Evolutionary conservation across 2,797 vertebrate species (phyloP).

Genomic region (Bradypodion ventrale): DNA sequence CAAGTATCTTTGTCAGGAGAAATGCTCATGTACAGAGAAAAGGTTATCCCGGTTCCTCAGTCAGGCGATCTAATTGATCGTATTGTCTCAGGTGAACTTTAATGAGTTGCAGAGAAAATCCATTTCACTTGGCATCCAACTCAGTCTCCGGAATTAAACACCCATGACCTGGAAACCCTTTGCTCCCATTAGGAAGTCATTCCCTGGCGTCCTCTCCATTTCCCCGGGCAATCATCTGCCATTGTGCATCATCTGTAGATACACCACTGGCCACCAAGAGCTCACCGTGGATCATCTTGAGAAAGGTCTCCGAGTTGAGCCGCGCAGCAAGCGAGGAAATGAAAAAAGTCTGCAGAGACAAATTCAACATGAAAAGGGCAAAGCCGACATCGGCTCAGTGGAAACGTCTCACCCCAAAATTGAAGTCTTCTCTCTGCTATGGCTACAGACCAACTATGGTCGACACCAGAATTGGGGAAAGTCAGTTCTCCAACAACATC

Average conservation of each 20-base stretch:
- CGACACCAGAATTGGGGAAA: too few species aligned
- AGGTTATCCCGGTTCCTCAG: not conserved
- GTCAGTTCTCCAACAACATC: too few species aligned
- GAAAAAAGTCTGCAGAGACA: conserved; percentile 35
- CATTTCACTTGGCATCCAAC: not conserved
- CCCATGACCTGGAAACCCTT: not conserved
- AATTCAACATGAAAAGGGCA: conserved; percentile 47
- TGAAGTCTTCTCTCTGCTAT: not conserved
- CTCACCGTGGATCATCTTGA: not conserved
- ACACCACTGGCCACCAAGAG: not conserved
- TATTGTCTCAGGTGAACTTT: conserved; percentile 23
- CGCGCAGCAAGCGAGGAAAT: conserved; percentile 36
- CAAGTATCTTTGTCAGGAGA: not conserved
- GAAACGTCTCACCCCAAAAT: not conserved
- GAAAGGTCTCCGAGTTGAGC: conserved; percentile 33
- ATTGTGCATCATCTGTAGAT: not conserved
- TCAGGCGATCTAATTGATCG: fast-evolving
- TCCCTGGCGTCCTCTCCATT: not conserved
- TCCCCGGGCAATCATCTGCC: conserved; percentile 24
- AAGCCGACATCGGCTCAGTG: conserved; percentile 39
- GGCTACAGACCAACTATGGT: not conserved
- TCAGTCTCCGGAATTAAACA: not conserved
- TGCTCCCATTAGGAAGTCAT: not conserved
- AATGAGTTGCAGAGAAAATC: not conserved
- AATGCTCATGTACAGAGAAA: fast-evolving